Percentiles rank a stretch among this genome's conserved stretches.
These are phyloP conservation scores for Apteryx owenii DNA, from an alignment of 2,113 vertebrate species.

Conservation along the genomic window DNA sequence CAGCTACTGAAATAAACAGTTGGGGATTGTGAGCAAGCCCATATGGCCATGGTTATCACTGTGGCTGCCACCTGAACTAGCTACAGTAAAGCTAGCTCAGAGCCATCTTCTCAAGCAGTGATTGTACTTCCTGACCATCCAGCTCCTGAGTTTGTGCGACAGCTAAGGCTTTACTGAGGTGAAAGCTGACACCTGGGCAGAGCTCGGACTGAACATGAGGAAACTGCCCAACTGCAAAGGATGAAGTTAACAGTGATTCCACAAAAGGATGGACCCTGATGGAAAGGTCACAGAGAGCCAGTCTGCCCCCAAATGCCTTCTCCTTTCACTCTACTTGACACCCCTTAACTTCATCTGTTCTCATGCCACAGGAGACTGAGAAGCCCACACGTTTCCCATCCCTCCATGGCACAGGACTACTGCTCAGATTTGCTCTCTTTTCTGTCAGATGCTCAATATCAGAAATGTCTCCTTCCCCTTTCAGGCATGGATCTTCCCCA, in stretches of 20 bases:
- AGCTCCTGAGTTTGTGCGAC: no score
- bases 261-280: background rate
- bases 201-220: background rate
- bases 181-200: background rate
- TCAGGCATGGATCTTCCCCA: background rate
- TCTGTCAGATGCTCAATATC: no score
- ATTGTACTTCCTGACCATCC: no score
- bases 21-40: background rate
- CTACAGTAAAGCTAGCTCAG: no score
- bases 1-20: no score
- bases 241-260: background rate
- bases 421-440: background rate
- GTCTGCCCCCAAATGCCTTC: rapidly evolving
- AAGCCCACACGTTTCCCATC: rapidly evolving
- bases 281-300: background rate
- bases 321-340: background rate
- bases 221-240: background rate
- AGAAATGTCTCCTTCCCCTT: no score
- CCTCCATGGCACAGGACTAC: rapidly evolving
- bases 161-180: background rate
- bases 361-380: no score
- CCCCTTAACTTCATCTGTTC: background rate
- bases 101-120: no score
- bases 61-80: no score
- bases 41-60: no score